Evolutionary conservation across 2,888 invertebrate species (phyloP).

Genomic region (Copidosoma aretas): DNA sequence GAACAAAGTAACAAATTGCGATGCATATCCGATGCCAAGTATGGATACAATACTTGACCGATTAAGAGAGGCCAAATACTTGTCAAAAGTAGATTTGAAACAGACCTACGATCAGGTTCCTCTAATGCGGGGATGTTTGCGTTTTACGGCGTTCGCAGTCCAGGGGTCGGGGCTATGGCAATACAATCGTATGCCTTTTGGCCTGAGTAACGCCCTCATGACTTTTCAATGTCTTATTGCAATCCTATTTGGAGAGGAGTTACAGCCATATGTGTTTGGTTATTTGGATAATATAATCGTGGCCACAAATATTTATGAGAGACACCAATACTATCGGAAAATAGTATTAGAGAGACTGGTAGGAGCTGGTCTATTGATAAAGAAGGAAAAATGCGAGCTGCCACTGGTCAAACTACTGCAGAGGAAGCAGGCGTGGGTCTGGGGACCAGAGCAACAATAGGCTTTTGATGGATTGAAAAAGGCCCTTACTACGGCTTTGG

Average conservation of each 20-base stretch:
- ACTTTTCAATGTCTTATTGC: slow-evolving; percentile 44
- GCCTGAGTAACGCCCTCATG: slow-evolving; percentile 38
- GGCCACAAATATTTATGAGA: slow-evolving; percentile 37
- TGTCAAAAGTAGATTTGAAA: slow-evolving; percentile 42
- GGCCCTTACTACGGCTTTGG: not conserved
- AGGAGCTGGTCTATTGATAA: slow-evolving; percentile 33
- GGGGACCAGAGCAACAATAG: slow-evolving; percentile 13
- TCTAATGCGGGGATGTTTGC: slow-evolving; percentile 21
- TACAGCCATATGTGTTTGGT: slow-evolving; percentile 36
- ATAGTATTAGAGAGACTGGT: slow-evolving; percentile 18
- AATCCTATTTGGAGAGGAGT: slow-evolving; percentile 40
- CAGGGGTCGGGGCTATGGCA: slow-evolving; percentile 43
- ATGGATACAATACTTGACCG: slow-evolving; percentile 46
- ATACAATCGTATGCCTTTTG: slow-evolving; percentile 38
- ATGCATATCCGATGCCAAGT: slow-evolving; percentile 36
- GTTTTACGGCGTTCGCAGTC: slow-evolving; percentile 45
- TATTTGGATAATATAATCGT: slow-evolving; percentile 43
- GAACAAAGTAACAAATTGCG: slow-evolving; percentile 47
- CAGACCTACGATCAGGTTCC: slow-evolving; percentile 42
- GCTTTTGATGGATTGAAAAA: not conserved
- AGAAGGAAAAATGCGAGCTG: slow-evolving; percentile 38
- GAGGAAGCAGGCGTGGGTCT: slow-evolving; percentile 2
- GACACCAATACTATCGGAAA: slow-evolving; percentile 27
- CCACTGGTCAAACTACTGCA: slow-evolving; percentile 34
- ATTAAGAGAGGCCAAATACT: slow-evolving; percentile 43